Percentiles rank a stretch among this genome's conserved stretches.
Evolutionary conservation across 2,888 invertebrate genomes (phyloP).

Genomic region (Dioctria rufipes): DNA sequence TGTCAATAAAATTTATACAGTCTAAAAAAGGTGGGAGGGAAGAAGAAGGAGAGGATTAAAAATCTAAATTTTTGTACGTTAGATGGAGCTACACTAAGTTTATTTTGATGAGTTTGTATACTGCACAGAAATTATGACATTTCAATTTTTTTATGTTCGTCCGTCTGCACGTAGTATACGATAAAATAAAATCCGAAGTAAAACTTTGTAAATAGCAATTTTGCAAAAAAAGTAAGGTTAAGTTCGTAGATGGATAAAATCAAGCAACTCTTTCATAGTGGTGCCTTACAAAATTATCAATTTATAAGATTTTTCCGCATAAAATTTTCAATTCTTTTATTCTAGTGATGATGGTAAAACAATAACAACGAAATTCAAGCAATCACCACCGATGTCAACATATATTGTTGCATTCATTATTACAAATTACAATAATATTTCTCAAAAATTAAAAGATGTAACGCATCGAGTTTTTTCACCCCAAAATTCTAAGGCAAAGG

Average conservation of each 20-base stretch:
- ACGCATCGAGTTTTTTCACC: slow-evolving; percentile 67
- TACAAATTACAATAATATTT: slow-evolving; percentile 73
- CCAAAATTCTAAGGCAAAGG: slow-evolving; percentile 55
- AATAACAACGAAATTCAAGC: slow-evolving; percentile 71
- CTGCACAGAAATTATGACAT: too few species aligned
- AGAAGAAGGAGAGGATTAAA: too few species aligned
- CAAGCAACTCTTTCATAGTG: too few species aligned
- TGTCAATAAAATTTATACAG: too few species aligned
- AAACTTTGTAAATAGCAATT: neutral
- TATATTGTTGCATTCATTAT: slow-evolving; percentile 89
- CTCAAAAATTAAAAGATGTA: slow-evolving; percentile 68
- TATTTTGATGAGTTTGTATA: too few species aligned
- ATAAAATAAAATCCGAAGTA: too few species aligned
- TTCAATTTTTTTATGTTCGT: too few species aligned
- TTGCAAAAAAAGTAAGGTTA: neutral
- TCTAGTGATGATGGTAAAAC: slow-evolving; percentile 65
- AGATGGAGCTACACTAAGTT: too few species aligned
- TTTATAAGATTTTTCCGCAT: neutral
- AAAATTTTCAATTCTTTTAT: neutral
- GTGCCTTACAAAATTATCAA: neutral
- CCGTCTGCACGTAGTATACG: too few species aligned
- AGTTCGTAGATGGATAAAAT: too few species aligned
- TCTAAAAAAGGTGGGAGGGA: too few species aligned
- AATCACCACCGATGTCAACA: slow-evolving; percentile 80
- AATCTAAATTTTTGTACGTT: too few species aligned